These are phyloP conservation scores for Sebastes hubbsi DNA, from an alignment of 2,797 vertebrate genomes.

Conservation along the genomic window DNA sequence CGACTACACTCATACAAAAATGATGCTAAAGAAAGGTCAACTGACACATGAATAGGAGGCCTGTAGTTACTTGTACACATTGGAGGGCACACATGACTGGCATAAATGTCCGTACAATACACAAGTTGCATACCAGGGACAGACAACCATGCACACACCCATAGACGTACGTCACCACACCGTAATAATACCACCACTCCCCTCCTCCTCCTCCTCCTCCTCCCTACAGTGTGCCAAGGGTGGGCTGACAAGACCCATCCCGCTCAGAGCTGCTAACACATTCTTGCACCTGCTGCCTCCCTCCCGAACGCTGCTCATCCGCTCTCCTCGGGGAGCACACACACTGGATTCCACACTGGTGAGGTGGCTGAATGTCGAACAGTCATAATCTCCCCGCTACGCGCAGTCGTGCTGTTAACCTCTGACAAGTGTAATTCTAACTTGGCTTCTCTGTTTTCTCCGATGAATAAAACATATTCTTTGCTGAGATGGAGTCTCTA, in stretches of 20 bases:
- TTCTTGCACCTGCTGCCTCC: slow-evolving; percentile 78
- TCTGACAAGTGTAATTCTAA: slow-evolving; percentile 73
- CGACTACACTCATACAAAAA: slow-evolving; percentile 28
- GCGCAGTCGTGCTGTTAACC: slow-evolving; percentile 70
- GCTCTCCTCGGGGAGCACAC: slow-evolving; percentile 49
- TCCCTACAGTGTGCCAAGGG: slow-evolving; percentile 48
- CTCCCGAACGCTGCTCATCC: slow-evolving; percentile 58
- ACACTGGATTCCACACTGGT: slow-evolving; percentile 68
- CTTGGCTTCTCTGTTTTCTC: slow-evolving; percentile 53
- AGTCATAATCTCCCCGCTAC: slow-evolving; percentile 68
- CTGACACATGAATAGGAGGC: slow-evolving; percentile 31
- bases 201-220: slow-evolving; percentile 3
- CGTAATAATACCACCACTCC: not conserved
- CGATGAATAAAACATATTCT: slow-evolving; percentile 66
- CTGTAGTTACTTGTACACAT: slow-evolving; percentile 29
- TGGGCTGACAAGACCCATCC: slow-evolving; percentile 71
- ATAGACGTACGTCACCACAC: slow-evolving; percentile 10
- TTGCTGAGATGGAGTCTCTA: slow-evolving; percentile 36
- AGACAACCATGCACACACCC: slow-evolving; percentile 34
- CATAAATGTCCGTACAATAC: slow-evolving; percentile 6
- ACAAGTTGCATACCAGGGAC: slow-evolving; percentile 18
- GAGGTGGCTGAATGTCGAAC: slow-evolving; percentile 67
- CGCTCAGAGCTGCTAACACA: slow-evolving; percentile 65
- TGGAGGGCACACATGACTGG: slow-evolving; percentile 15
- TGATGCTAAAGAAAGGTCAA: slow-evolving; percentile 46